A percentile compares a stretch with the other conserved stretches of the same genome.
Conservation (phyloP, 2,888 invertebrate species). For the Nephrotoma guestfalica region DNA sequence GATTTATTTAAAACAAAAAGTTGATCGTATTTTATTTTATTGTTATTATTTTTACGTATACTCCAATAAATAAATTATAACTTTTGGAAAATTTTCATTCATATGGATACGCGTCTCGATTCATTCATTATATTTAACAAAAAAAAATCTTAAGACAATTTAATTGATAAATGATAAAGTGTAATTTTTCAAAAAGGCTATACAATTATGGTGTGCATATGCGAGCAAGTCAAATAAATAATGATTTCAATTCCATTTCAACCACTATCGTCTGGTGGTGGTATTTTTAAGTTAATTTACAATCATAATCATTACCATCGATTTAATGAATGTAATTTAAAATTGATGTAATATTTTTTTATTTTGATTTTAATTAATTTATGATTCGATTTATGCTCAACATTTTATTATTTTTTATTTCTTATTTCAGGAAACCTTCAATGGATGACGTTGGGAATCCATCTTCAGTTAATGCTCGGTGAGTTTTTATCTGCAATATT, state of each 20-base stretch:
- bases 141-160: not conserved
- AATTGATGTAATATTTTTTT: not conserved
- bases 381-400: not conserved
- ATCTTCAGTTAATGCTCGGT: constrained; percentile 77
- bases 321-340: not conserved
- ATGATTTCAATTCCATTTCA: not conserved
- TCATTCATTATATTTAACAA: not conserved
- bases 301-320: not conserved
- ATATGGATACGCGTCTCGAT: not conserved
- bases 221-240: not conserved
- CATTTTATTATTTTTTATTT: constrained; percentile 24
- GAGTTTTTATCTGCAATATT: constrained; percentile 35
- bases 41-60: not conserved
- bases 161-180: not conserved
- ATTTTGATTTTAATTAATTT: not conserved
- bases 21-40: not conserved
- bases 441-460: constrained; percentile 75
- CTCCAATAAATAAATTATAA: not conserved
- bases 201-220: not conserved
- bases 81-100: not conserved
- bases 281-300: not conserved
- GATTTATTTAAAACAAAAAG: not conserved
- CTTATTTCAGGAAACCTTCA: constrained; percentile 63
- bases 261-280: not conserved
- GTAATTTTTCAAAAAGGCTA: not conserved